phyloP scores from a whole-genome alignment of 1,140 invertebrate genomes.

The Dreissena polymorpha region DNA sequence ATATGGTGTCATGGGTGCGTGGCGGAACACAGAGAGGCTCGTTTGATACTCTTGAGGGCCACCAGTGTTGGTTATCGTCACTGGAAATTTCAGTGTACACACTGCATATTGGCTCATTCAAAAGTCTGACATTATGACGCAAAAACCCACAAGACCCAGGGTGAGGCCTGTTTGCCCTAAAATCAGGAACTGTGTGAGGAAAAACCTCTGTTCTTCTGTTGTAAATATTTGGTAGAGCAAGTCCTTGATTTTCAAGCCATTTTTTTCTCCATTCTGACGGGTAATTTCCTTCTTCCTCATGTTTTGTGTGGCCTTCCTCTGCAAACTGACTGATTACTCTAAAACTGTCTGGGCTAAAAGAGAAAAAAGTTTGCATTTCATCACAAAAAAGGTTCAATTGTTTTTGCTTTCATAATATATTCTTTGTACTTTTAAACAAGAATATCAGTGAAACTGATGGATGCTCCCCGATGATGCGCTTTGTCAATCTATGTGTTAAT shows the following conservation, averaged over 20 bases:
- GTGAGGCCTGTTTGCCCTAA: slow-evolving; percentile 72
- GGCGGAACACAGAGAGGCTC: slow-evolving; percentile 64
- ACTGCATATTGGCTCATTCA: slow-evolving; percentile 76
- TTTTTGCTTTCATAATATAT: too few species aligned
- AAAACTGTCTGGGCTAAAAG: slow-evolving; percentile 75
- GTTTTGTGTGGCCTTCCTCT: slow-evolving; percentile 62
- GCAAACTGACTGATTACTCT: slow-evolving; percentile 74
- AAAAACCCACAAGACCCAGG: slow-evolving; percentile 71
- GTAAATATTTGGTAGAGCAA: slow-evolving; percentile 64
- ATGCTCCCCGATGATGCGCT: too few species aligned
- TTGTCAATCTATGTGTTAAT: too few species aligned
- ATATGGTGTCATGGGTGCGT: slow-evolving; percentile 69
- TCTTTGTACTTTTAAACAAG: too few species aligned
- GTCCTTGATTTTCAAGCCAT: slow-evolving; percentile 56
- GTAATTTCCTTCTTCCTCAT: slow-evolving; percentile 56
- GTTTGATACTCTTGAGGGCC: slow-evolving; percentile 66
- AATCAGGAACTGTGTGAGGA: slow-evolving; percentile 66
- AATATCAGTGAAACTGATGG: too few species aligned
- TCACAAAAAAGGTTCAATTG: too few species aligned
- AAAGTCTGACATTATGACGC: slow-evolving; percentile 68
- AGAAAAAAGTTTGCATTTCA: slow-evolving; percentile 17
- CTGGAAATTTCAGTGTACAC: slow-evolving; percentile 68
- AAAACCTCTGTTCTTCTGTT: slow-evolving; percentile 65
- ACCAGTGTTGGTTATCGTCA: slow-evolving; percentile 68
- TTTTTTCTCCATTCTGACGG: slow-evolving; percentile 54